These are phyloP conservation scores for Perognathus longimembris DNA, from an alignment of 2,113 vertebrate genomes.

Conservation along the genomic window DNA sequence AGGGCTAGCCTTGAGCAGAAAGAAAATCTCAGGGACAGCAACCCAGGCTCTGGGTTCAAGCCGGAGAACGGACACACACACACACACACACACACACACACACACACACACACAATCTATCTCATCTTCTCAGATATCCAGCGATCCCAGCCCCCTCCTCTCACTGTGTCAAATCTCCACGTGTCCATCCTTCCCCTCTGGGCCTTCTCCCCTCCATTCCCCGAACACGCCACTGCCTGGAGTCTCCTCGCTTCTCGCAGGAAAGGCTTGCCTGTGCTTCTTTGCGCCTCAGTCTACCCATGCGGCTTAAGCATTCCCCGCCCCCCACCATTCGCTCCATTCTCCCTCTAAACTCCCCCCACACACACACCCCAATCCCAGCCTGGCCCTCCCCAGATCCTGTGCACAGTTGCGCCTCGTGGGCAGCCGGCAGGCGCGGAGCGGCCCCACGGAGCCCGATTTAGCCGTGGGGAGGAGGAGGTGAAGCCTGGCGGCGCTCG, in stretches of 20 bases:
- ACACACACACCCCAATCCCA: not conserved
- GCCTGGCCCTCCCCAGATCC: not conserved
- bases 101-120: too few species aligned
- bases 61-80: too few species aligned
- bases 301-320: not conserved
- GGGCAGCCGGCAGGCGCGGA: slow-evolving; percentile 69
- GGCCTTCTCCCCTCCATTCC: rapidly evolving
- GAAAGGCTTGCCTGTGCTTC: not conserved
- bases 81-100: too few species aligned
- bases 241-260: not conserved
- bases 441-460: slow-evolving; percentile 51
- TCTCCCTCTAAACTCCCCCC: slow-evolving; percentile 2
- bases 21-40: too few species aligned
- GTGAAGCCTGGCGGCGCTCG: slow-evolving; percentile 18
- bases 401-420: slow-evolving; percentile 55
- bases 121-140: not conserved
- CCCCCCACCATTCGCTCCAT: not conserved
- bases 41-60: too few species aligned
- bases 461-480: slow-evolving; percentile 73
- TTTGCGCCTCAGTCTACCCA: not conserved
- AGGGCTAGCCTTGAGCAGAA: not conserved
- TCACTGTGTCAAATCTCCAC: not conserved
- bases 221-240: not conserved
- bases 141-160: not conserved
- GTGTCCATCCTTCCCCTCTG: too few species aligned